A percentile compares a stretch with the other conserved stretches of the same genome.
These are phyloP conservation scores for Chaunax sp. DNA, from an alignment of 2,797 vertebrate genomes.

Conservation along the genomic window DNA sequence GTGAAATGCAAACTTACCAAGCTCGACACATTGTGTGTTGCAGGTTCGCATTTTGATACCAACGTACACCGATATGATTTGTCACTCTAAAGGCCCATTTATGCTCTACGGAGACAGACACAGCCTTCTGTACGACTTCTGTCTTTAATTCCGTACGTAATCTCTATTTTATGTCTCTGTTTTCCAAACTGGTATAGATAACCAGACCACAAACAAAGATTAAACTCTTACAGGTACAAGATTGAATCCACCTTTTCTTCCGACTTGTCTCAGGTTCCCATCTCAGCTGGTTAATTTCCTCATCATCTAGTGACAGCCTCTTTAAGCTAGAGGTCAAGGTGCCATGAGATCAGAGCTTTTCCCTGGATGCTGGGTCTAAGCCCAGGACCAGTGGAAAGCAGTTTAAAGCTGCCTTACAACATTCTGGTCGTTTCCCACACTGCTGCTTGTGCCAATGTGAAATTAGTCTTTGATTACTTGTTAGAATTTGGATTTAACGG, in stretches of 20 bases:
- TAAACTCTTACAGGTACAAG: neutral
- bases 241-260: neutral
- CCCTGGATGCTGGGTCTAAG: slow-evolving; percentile 40
- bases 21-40: no score
- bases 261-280: neutral
- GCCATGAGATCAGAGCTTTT: slow-evolving; percentile 46
- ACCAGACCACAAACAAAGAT: neutral
- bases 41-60: no score
- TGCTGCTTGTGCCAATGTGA: slow-evolving; percentile 43
- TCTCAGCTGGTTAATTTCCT: slow-evolving; percentile 12
- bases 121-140: no score
- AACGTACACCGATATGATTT: no score
- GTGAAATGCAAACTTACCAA: no score
- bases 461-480: slow-evolving; percentile 73
- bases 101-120: no score
- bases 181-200: neutral
- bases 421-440: slow-evolving; percentile 32
- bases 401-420: slow-evolving; percentile 14
- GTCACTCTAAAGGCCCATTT: no score
- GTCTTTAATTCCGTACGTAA: no score
- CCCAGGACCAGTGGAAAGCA: slow-evolving; percentile 31
- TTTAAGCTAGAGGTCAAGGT: slow-evolving; percentile 56
- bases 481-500: slow-evolving; percentile 63
- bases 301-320: slow-evolving; percentile 25
- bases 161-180: no score